Conservation (phyloP, 2,888 invertebrate genomes). For the Ptychoptera albimana region DNA sequence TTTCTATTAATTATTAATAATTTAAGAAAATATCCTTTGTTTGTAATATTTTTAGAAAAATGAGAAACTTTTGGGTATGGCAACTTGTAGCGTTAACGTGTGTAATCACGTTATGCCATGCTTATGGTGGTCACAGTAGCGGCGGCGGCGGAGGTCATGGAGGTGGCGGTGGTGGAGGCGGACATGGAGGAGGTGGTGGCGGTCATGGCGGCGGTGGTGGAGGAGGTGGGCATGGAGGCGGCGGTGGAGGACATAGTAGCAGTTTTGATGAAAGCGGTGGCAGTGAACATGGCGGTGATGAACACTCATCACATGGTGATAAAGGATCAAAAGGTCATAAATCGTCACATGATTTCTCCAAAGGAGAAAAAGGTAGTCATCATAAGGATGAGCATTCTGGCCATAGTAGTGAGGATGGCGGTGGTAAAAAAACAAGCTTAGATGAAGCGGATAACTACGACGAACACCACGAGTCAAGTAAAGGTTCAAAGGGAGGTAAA, state of each 20-base stretch:
- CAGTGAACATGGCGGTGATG: slow-evolving; percentile 22
- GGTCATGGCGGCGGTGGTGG: neutral
- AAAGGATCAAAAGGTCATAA: slow-evolving; percentile 69
- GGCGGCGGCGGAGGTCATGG: neutral
- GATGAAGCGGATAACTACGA: slow-evolving; percentile 60
- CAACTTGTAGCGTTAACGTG: slow-evolving; percentile 3
- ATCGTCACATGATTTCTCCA: slow-evolving; percentile 58
- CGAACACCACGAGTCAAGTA: slow-evolving; percentile 60
- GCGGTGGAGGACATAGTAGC: neutral
- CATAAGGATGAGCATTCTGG: slow-evolving; percentile 65
- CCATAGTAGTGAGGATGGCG: slow-evolving; percentile 60
- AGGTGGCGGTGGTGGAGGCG: neutral
- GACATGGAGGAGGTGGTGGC: neutral
- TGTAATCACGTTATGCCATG: slow-evolving; percentile 1
- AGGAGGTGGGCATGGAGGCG: neutral
- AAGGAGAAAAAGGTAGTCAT: slow-evolving; percentile 61
- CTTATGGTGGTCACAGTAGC: neutral
- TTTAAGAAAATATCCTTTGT: too few relatives aligned
- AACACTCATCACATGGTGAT: slow-evolving; percentile 38
- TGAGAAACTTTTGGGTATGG: slow-evolving; percentile 6
- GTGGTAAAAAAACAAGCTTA: slow-evolving; percentile 66
- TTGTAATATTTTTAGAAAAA: neutral
- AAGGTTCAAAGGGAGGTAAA: slow-evolving; percentile 64
- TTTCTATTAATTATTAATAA: too few relatives aligned
- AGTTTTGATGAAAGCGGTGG: slow-evolving; percentile 22